Conservation (phyloP, 2,113 vertebrate genomes). For the Egretta garzetta region DNA sequence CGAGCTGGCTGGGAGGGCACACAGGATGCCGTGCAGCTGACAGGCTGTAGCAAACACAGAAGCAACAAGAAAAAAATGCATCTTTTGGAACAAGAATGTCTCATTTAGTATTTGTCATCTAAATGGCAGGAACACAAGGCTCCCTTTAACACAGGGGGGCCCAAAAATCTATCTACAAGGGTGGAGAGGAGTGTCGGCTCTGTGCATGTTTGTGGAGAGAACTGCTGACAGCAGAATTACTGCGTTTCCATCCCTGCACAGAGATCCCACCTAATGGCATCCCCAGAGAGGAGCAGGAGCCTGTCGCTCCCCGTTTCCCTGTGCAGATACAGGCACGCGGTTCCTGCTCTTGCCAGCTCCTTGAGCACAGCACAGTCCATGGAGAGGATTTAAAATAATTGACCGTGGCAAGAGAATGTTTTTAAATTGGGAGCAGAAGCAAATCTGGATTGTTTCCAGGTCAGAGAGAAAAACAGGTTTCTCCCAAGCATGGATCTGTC, state of each 20-base stretch:
- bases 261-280: conserved; percentile 25
- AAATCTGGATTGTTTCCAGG: conserved; percentile 21
- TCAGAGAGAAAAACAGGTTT: conserved; percentile 8
- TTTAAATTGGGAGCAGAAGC: conserved; percentile 36
- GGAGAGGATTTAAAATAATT: conserved; percentile 23
- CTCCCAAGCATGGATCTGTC: background rate
- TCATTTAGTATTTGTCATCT: background rate
- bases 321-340: background rate
- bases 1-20: background rate
- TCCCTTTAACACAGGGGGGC: background rate
- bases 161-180: background rate
- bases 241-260: background rate
- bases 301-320: background rate
- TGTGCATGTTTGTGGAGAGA: background rate
- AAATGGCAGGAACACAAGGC: background rate
- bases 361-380: background rate
- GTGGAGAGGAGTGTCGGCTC: background rate
- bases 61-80: background rate
- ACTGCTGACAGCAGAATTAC: conserved; percentile 1
- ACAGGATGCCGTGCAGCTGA: background rate
- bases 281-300: conserved; percentile 7
- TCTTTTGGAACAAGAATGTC: background rate
- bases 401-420: background rate
- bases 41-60: background rate
- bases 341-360: background rate